phyloP scores from a whole-genome alignment of 2,888 invertebrate species.

The Nezara viridula region DNA sequence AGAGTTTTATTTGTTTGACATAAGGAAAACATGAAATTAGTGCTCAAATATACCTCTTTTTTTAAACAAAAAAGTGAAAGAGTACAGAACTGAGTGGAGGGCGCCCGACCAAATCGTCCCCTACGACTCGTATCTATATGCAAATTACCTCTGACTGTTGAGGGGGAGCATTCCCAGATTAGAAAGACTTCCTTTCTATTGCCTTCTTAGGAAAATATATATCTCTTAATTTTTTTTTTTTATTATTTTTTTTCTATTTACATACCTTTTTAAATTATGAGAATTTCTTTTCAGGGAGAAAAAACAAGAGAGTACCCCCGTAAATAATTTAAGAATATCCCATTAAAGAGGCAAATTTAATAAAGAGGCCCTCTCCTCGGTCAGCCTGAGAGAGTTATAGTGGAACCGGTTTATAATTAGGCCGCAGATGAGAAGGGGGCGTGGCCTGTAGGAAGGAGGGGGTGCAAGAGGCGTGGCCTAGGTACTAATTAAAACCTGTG shows the following conservation, averaged over 20 bases:
- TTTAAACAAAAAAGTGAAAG: background rate
- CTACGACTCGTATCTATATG: slow-evolving; percentile 33
- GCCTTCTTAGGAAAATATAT: background rate
- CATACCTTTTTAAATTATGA: background rate
- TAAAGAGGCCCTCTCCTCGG: slow-evolving; percentile 32
- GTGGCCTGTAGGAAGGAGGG: background rate
- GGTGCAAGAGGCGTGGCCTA: slow-evolving; percentile 41
- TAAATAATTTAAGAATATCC: slow-evolving; percentile 49
- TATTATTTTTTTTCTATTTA: background rate
- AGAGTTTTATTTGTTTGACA: background rate
- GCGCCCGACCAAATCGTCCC: background rate
- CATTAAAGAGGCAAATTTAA: slow-evolving; percentile 54
- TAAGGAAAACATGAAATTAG: background rate
- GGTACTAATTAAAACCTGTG: slow-evolving; percentile 51
- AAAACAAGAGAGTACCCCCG: background rate
- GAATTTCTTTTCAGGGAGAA: background rate
- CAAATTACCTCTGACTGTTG: slow-evolving; percentile 36
- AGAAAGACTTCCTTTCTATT: slow-evolving; percentile 6
- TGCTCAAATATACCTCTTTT: background rate
- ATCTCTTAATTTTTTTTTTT: background rate
- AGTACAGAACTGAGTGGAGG: background rate
- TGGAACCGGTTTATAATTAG: slow-evolving; percentile 55
- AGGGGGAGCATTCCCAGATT: slow-evolving; percentile 8
- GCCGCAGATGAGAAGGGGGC: slow-evolving; percentile 38
- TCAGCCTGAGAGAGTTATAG: slow-evolving; percentile 46